Base-by-base conservation (phyloP, 1,140 invertebrate species). In the Bathynomus jamesi region DNA sequence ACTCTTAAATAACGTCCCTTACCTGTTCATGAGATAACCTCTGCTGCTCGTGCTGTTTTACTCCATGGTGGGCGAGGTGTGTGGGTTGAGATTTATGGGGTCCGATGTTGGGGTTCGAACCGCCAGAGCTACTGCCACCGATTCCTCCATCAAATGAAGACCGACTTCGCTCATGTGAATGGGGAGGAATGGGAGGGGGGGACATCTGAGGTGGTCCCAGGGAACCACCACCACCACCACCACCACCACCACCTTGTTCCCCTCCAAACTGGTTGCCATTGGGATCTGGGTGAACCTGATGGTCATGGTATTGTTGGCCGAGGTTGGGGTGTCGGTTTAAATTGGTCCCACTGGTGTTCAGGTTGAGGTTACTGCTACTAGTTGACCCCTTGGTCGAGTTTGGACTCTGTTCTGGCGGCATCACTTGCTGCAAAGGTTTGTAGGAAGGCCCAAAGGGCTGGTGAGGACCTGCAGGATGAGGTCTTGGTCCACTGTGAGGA, bases 1-100 rank as follows among this genome's bases (percentile, higher is more conserved):
- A 53, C 32, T 40, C 32, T 53, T 53, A 53, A 17, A 2, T 2
- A 53, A 17, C 62, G 5, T 1, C 53, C 78, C 68, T 76, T 84
- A 93, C 90, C 87, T 93, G 94, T 86, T 97, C 95, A 84, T 97
- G 95, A 27, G 95, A 96, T 13, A 98, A 85, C 78, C 94, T 86
- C 80, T 96, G 91, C 81, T 87, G 86, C 71, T 96, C 94, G 77
- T 87, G 87, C 82, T 91, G 90, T 79, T 91, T 92, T 31, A 73
- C 67, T 5, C 46, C 30, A 32, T 40, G 70, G 27, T 66, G 67
- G 24, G 70, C 53, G 70, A n/a, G 61, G 11, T 25, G 63, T 30
- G 40, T 11, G 21, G 72, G 63, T 5, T 71, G 69, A 53, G 74
- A 73, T 29, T 73, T 70, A 4, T 67, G 68, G 3, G 76, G 71